Evolutionary conservation across 2,888 invertebrate species (phyloP).

Genomic region (Cancer borealis): DNA sequence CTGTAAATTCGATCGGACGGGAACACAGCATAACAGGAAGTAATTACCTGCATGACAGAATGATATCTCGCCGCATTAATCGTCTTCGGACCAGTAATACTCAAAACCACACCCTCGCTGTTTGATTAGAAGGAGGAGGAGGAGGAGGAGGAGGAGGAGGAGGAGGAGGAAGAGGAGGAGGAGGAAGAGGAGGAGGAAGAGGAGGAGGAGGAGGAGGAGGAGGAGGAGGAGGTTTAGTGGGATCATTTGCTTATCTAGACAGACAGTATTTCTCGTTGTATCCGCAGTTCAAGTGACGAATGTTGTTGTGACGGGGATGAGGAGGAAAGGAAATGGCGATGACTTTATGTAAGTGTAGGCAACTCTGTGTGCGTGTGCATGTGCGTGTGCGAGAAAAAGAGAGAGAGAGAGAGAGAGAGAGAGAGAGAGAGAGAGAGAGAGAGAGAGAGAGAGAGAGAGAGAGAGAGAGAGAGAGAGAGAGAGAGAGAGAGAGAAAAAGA

Average conservation of each 20-base stretch:
- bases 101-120: background rate
- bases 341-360: background rate
- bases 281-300: constrained; percentile 5
- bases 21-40: constrained; percentile 30
- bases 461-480: constrained; percentile 35
- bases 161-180: background rate
- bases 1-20: background rate
- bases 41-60: constrained; percentile 29
- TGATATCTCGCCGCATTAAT: constrained; percentile 18
- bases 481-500: constrained; percentile 40
- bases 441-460: background rate
- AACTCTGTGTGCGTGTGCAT: background rate
- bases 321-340: background rate
- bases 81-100: background rate
- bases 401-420: background rate
- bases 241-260: constrained; percentile 34
- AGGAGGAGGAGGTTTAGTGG: background rate
- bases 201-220: background rate
- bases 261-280: background rate
- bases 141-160: background rate
- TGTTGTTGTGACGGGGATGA: constrained; percentile 2
- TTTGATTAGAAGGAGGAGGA: background rate
- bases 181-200: background rate
- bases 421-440: background rate
- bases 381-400: background rate